Evolutionary conservation across 2,888 invertebrate species (phyloP), one percentile per base, ranked within the genome.

Genomic region (Thalpophila matura): DNA sequence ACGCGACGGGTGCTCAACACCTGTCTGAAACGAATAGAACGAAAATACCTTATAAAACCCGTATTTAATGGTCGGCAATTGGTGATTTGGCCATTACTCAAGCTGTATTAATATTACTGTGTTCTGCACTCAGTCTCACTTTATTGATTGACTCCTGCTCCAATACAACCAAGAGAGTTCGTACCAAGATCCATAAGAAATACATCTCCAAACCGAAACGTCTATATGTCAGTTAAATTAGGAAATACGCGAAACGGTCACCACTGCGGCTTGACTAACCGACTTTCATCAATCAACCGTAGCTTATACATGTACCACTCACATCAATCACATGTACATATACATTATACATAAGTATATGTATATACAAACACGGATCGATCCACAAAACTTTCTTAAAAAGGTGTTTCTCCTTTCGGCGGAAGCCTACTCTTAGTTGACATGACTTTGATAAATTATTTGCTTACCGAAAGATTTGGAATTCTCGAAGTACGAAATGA

Each of bases 391-490:
- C 82, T 89, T 87, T 85, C 85, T 80, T 80, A 81, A 87, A 86
- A 85, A 87, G 85, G 76, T 86, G 86, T 85, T 82, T 82, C 80
- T 81, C 80, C 66, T 74, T 81, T 80, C 77, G 69, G 61, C 76
- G 69, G 78, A 81, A 81, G 75, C 80, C 70, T 77, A 65, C 76
- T 79, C 77, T 79, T 71, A 77, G 82, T 82, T 86, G 88, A 89
- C 87, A 83, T 85, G 86, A 88, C 86, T 89, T 89, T 90, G 89
- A 91, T 90, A 87, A 88, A 90, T 90, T 89, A 88, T 89, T 90
- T 86, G 79, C 84, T 73, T 73, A 64, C 63, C 45, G 45, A 78
- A 62, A 55, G 61, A 77, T 76, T 79, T 75, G 53, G 70, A 77
- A 78, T 76, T 74, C 70, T 62, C 60, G 55, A 68, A 71, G 68